Percentiles rank a stretch among this genome's conserved stretches.
Evolutionary conservation across 2,113 vertebrate genomes (phyloP).

Genomic region (Macaca nemestrina): DNA sequence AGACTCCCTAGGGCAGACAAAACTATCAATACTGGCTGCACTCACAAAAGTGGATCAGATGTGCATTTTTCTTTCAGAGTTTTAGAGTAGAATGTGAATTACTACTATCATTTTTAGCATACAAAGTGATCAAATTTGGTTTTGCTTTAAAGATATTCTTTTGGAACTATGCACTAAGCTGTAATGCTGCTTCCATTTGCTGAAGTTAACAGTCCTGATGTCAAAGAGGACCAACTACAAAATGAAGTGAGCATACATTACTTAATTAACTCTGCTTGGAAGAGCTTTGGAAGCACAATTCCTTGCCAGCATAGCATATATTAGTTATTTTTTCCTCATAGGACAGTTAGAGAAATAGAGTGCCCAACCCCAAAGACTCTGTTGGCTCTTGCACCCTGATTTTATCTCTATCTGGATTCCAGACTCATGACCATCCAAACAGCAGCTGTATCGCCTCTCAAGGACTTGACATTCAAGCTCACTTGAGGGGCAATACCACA

Average conservation of each 20-base stretch:
- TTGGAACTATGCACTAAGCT: not conserved
- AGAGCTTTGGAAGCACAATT: not conserved
- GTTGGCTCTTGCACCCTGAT: not conserved
- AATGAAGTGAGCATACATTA: not conserved
- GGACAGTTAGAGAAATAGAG: not conserved
- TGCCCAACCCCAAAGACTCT: not conserved
- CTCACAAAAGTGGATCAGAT: not conserved
- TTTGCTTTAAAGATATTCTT: conserved; percentile 4
- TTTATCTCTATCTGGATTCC: conserved; percentile 19
- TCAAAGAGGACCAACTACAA: not conserved
- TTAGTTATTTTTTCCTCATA: not conserved
- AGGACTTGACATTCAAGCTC: not conserved
- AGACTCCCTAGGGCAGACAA: not conserved
- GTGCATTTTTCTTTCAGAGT: not conserved
- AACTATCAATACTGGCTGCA: not conserved
- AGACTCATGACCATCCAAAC: not conserved
- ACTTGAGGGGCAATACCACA: not conserved
- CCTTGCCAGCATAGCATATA: accelerated
- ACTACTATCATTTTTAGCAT: not conserved
- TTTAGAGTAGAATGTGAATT: not conserved
- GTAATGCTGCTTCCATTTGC: not conserved
- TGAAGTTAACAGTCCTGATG: not conserved
- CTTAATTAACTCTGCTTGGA: not conserved
- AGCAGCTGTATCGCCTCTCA: not conserved
- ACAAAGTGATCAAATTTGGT: not conserved